Conservation (phyloP, 1,140 invertebrate species). For the Drosophila prosaltans region DNA sequence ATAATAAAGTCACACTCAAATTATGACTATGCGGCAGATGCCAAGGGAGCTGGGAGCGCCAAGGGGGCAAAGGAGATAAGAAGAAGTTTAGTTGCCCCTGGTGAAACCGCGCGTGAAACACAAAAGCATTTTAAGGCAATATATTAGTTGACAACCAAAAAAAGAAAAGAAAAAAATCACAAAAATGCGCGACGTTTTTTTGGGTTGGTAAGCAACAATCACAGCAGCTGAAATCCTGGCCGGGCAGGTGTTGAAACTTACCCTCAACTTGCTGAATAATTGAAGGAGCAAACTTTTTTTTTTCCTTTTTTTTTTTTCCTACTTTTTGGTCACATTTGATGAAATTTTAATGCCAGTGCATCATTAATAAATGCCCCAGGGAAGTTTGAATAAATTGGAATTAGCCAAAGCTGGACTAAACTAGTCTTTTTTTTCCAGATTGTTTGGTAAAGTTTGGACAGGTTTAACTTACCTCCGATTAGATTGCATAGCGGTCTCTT, state of each 20-base stretch:
- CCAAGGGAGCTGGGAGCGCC: slow-evolving; percentile 10
- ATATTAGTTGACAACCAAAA: slow-evolving; percentile 67
- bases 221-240: slow-evolving; percentile 1
- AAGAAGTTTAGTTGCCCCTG: slow-evolving; percentile 57
- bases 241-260: slow-evolving; percentile 69
- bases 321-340: slow-evolving; percentile 59
- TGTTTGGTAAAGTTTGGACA: slow-evolving; percentile 62
- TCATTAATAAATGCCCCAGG: slow-evolving; percentile 72
- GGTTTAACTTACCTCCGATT: slow-evolving; percentile 28
- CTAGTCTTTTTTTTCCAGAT: slow-evolving; percentile 46
- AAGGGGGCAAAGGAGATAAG: slow-evolving; percentile 1
- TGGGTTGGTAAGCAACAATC: slow-evolving; percentile 8
- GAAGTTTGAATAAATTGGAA: slow-evolving; percentile 64
- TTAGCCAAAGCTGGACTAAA: slow-evolving; percentile 44
- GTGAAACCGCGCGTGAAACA: slow-evolving; percentile 77
- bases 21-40: slow-evolving; percentile 70
- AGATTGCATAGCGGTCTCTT: not conserved
- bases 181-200: slow-evolving; percentile 60
- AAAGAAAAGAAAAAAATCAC: slow-evolving; percentile 23
- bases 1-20: slow-evolving; percentile 78
- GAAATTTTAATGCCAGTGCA: slow-evolving; percentile 75
- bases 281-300: slow-evolving; percentile 57
- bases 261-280: slow-evolving; percentile 73
- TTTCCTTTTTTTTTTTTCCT: slow-evolving; percentile 9
- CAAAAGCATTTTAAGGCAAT: slow-evolving; percentile 76